Evolutionary conservation across 2,888 invertebrate genomes (phyloP), one percentile per base, ranked within the genome.

Genomic region (Seira ritae): DNA sequence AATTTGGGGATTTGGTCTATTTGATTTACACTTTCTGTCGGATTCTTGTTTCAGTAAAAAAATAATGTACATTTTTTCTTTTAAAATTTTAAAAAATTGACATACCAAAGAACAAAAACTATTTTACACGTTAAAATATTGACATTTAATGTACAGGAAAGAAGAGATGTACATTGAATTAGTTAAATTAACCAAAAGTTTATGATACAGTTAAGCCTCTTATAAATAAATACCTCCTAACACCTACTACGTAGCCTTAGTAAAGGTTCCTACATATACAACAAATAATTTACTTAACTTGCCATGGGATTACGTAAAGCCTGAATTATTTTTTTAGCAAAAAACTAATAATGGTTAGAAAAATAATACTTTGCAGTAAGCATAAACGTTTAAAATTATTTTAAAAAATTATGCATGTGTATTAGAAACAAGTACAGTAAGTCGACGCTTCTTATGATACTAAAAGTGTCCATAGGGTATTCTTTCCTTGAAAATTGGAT

Each of bases 31-130:
- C n/a, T 60, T 19, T 68, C 17, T 42, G 20, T 79, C 62, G 6
- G 65, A 31, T 31, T 4, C 31, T 4, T 31, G 31, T 69, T 78
- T 19, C 2, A 68, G 79, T 72, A 80, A 31, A 80, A 80, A 80
- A 80, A 80, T 80, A 80, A 67, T 80, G 20, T 80, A 80, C 79
- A 80, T 24, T 31, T 80, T 71, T 71, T 42, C 37, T 19, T 22
- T 42, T 19, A 69, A 6, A 24, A 12, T 37, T 24, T 46, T 46
- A 42, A n/a, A 24, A 72, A 1, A 72, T 2, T 50, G 50, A 10
- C 10, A 60, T n/a, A 68, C 37, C 42, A 37, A 20, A 20, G 15
- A 23, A 31, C 23, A 71, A 50, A 60, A 71, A 23, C 31, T 31
- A 31, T 31, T 31, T 2, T 31, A 31, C 31, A 31, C 2, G 8